Evolutionary conservation across 2,888 invertebrate species (phyloP).

Genomic region (Orchesellides sinensis): DNA sequence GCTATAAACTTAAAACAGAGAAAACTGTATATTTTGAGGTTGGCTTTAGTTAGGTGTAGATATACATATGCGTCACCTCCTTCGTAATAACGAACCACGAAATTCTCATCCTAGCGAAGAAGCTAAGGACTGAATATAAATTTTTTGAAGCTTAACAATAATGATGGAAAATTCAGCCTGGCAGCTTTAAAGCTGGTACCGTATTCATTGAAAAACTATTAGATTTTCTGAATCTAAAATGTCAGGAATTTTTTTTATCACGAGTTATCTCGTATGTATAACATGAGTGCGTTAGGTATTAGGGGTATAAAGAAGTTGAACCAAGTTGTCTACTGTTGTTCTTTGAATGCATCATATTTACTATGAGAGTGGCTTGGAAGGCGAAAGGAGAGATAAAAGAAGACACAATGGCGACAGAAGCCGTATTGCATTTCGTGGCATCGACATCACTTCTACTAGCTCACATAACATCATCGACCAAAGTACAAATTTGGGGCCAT

Average conservation of each 20-base stretch:
- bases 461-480: conserved; percentile 54
- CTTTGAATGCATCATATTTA: conserved; percentile 49
- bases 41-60: no score
- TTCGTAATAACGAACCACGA: no score
- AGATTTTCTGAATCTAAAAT: conserved; percentile 32
- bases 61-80: no score
- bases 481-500: conserved; percentile 51
- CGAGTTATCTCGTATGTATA: not conserved
- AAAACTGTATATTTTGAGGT: no score
- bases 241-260: not conserved
- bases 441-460: conserved; percentile 50
- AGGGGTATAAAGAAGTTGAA: not conserved
- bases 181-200: no score
- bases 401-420: conserved; percentile 59
- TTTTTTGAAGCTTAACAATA: no score
- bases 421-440: conserved; percentile 39
- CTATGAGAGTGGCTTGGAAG: conserved; percentile 16
- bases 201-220: conserved; percentile 51
- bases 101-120: no score
- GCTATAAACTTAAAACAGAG: no score
- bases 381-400: conserved; percentile 48
- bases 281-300: conserved; percentile 3
- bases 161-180: no score
- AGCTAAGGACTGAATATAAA: no score
- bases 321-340: conserved; percentile 11